Evolutionary conservation across 2,888 invertebrate species (phyloP).

Genomic region (Dendrolimus houi): DNA sequence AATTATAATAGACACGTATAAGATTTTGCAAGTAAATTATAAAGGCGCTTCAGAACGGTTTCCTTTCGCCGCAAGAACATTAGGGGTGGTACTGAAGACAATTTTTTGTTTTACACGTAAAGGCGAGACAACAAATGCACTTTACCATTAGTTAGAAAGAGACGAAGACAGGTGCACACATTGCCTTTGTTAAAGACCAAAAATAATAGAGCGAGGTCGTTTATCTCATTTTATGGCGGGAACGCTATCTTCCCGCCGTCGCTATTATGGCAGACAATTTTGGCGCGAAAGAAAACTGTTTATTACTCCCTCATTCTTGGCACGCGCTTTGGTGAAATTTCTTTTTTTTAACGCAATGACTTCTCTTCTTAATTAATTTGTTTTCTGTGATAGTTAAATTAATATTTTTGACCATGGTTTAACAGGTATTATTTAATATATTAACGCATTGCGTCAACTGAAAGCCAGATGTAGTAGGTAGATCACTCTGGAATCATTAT

Average conservation of each 20-base stretch:
- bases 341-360: too few relatives aligned
- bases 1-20: constrained; percentile 73
- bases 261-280: constrained; percentile 76
- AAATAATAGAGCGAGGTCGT: constrained; percentile 77
- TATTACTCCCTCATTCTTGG: constrained; percentile 71
- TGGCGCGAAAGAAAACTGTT: constrained; percentile 76
- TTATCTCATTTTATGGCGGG: constrained; percentile 75
- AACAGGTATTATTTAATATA: too few relatives aligned
- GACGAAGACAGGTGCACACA: constrained; percentile 70
- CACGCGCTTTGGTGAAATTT: constrained; percentile 40
- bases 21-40: constrained; percentile 66
- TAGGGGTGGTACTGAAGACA: constrained; percentile 60
- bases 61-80: constrained; percentile 59
- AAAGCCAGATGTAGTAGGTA: too few relatives aligned
- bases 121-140: constrained; percentile 35
- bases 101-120: constrained; percentile 70
- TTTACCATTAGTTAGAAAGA: constrained; percentile 37
- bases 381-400: too few relatives aligned
- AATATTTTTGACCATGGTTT: too few relatives aligned
- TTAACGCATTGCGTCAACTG: too few relatives aligned
- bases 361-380: too few relatives aligned
- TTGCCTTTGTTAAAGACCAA: constrained; percentile 73
- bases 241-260: constrained; percentile 67
- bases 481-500: too few relatives aligned
- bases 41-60: constrained; percentile 52